phyloP scores from a whole-genome alignment of 2,797 vertebrate species.

The Sebastiscus tertius region DNA sequence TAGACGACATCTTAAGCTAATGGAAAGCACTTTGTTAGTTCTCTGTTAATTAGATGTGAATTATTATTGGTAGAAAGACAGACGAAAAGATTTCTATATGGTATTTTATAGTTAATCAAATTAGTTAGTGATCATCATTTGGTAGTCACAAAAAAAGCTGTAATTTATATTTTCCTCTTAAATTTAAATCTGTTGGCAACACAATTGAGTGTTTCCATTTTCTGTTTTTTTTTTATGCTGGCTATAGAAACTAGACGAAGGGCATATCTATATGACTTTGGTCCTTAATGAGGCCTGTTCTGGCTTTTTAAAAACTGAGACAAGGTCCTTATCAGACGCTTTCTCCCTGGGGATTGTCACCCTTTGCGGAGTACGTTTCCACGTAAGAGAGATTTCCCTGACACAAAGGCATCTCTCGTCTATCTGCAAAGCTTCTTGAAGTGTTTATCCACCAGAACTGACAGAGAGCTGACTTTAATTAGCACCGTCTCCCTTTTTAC shows the following conservation, averaged over 20 bases:
- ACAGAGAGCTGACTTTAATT: slow-evolving; percentile 85
- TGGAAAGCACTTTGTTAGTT: not conserved
- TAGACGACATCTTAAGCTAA: not conserved
- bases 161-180: not conserved
- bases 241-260: slow-evolving; percentile 54
- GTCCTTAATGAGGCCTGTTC: slow-evolving; percentile 77
- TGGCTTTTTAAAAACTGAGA: slow-evolving; percentile 70
- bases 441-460: slow-evolving; percentile 86
- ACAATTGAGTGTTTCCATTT: slow-evolving; percentile 3
- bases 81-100: not conserved
- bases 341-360: slow-evolving; percentile 76
- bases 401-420: slow-evolving; percentile 82
- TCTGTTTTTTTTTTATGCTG: slow-evolving; percentile 5
- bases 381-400: slow-evolving; percentile 80
- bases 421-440: slow-evolving; percentile 82
- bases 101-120: slow-evolving; percentile 7
- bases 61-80: not conserved
- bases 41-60: not conserved
- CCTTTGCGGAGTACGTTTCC: slow-evolving; percentile 75
- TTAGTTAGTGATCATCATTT: not conserved
- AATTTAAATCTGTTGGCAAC: not conserved
- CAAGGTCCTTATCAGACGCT: slow-evolving; percentile 76
- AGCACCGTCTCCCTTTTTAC: slow-evolving; percentile 77
- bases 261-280: slow-evolving; percentile 70
- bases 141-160: not conserved